A percentile compares a stretch with the other conserved stretches of the same genome.
Conservation (phyloP, 2,888 invertebrate species). For the Camponotus fellah region DNA sequence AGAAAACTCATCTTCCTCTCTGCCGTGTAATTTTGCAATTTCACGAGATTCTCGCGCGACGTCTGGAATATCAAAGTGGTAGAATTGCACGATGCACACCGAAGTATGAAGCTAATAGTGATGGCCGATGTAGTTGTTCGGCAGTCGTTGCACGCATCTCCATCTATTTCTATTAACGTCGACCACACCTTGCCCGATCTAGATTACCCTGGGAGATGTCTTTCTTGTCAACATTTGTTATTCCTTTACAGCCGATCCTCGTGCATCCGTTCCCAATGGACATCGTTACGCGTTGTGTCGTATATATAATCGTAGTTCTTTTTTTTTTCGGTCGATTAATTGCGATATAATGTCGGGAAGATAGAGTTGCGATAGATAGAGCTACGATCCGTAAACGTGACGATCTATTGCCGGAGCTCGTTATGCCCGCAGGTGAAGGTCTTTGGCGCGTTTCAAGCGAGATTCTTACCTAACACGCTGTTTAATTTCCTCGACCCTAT, state of each 20-base stretch:
- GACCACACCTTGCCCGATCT: constrained; percentile 64
- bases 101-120: constrained; percentile 61
- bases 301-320: neutral
- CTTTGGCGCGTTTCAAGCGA: constrained; percentile 28
- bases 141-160: constrained; percentile 66
- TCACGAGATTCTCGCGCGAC: constrained; percentile 51
- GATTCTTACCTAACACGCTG: constrained; percentile 55
- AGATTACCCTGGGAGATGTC: constrained; percentile 55
- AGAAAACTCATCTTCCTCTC: constrained; percentile 54
- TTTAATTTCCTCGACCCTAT: constrained; percentile 66
- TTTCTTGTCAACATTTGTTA: constrained; percentile 55
- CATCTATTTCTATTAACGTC: constrained; percentile 70
- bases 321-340: constrained; percentile 29
- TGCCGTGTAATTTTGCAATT: constrained; percentile 52
- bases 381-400: constrained; percentile 20
- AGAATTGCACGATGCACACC: constrained; percentile 46
- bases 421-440: constrained; percentile 39
- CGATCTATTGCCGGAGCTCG: constrained; percentile 20
- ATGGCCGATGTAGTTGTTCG: constrained; percentile 63
- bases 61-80: constrained; percentile 52
- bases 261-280: constrained; percentile 22
- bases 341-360: constrained; percentile 2
- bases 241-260: constrained; percentile 44
- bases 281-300: constrained; percentile 43
- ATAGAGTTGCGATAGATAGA: constrained; percentile 2